phyloP scores from a whole-genome alignment of 1,140 invertebrate genomes.

The Nasonia vitripennis region DNA sequence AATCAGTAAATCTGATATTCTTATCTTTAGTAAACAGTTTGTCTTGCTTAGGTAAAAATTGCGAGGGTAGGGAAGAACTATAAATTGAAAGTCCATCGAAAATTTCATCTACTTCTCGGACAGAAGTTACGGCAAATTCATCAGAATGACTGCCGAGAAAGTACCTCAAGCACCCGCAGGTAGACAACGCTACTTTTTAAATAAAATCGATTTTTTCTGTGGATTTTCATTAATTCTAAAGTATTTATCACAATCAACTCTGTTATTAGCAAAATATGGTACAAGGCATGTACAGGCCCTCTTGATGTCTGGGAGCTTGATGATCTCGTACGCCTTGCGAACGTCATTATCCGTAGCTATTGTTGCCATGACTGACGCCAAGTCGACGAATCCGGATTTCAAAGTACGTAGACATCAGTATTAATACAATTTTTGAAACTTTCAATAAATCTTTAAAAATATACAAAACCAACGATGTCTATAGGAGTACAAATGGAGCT shows the following conservation, averaged over 20 bases:
- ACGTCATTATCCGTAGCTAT: slow-evolving; percentile 83
- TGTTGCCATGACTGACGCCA: slow-evolving; percentile 77
- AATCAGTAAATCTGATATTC: not conserved
- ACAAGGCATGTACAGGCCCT: slow-evolving; percentile 79
- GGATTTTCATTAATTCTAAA: too few relatives aligned
- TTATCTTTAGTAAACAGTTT: not conserved
- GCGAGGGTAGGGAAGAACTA: not conserved
- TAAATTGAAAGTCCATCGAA: not conserved
- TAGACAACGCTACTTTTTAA: too few relatives aligned
- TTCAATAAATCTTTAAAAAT: too few relatives aligned
- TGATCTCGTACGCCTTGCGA: slow-evolving; percentile 79
- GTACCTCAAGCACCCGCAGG: too few relatives aligned
- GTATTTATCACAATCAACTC: not conserved
- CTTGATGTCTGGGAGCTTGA: slow-evolving; percentile 79
- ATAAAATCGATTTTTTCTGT: too few relatives aligned
- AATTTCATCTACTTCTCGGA: not conserved
- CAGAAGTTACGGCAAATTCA: not conserved
- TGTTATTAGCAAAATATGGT: slow-evolving; percentile 71
- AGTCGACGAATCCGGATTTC: slow-evolving; percentile 36
- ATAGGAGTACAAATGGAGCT: slow-evolving; percentile 76
- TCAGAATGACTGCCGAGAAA: not conserved
- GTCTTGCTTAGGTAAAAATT: too few relatives aligned
- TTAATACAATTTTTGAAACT: not conserved
- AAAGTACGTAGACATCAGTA: slow-evolving; percentile 54
- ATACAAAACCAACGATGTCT: slow-evolving; percentile 1